Base-by-base conservation (phyloP, 2,113 vertebrate species). In the Cynoglossus semilaevis region DNA sequence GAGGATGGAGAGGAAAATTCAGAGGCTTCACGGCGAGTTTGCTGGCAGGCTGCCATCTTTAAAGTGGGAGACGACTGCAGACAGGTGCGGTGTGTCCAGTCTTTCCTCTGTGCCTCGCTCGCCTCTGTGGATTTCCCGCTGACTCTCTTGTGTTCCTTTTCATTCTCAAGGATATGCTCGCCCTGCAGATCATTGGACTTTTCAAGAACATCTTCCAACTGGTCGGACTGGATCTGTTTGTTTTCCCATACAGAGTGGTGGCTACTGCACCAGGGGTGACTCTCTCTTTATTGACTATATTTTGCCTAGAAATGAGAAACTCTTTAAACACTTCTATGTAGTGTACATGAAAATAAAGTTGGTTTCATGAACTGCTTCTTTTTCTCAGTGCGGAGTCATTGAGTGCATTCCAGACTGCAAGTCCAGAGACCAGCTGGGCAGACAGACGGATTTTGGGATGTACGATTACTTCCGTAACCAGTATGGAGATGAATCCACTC, bases 151-250 rank as follows among this genome's bases (percentile, higher is more conserved):
- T 16, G 15, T 29, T 17, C 16, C 19, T 45, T 17, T 18, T 22
- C 43, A 16, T 19, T 17, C 15, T 43, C 58, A 84, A 99, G 97
- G 97, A 99, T 63, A 99, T 99, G 97, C 86, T 99, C 63, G 97
- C 97, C 38, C 90, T 99, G 76, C 97, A 99, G 92, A 99, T 99
- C 88, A 99, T 99, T 0, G 97, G 95, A 47, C 94, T 99, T 34
- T 99, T 99, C 83, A 99, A 97, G 91, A 99, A 99, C 57, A 99
- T 99, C 71, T 99, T 99, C 86, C 95, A 98, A 86, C 90, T 99
- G 55, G 97, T 98, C 0, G 97, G 97, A 52, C 87, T 99, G 76
- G 96, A 99, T 77, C 94, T 99, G 52, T 99, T 98, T 5, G 97
- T 99, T 40, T 99, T 98, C 72, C 97, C 97, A 1, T 98, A 99